phyloP scores from a whole-genome alignment of 30 jellyfish, hydroid and myxozoan species.

The Catostylus mosaicus region DNA sequence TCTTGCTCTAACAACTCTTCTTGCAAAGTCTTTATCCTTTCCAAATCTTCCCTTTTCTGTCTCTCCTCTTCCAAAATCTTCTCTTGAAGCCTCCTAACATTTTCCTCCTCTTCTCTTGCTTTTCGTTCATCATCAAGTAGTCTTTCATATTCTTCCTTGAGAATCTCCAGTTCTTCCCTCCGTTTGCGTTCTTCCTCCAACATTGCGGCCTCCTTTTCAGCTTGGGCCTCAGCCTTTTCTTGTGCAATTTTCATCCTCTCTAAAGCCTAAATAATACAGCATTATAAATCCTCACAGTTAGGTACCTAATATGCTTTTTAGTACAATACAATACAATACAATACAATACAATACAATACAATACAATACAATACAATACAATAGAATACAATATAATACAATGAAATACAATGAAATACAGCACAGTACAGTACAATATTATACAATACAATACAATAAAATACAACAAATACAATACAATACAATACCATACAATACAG shows the following conservation, averaged over 20 bases:
- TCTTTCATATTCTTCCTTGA: conserved; percentile 87
- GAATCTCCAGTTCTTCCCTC: conserved; percentile 82
- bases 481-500: too few species aligned
- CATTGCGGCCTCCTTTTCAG: conserved; percentile 92
- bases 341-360: too few species aligned
- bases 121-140: conserved; percentile 83
- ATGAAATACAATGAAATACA: too few species aligned
- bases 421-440: too few species aligned
- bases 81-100: conserved; percentile 70
- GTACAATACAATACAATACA: too few species aligned
- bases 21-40: conserved; percentile 82
- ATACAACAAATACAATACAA: too few species aligned
- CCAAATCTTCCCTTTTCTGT: conserved; percentile 83
- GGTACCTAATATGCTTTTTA: too few species aligned
- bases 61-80: conserved; percentile 85
- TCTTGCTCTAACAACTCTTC: conserved; percentile 85
- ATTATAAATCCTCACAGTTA: too few species aligned
- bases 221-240: conserved; percentile 95
- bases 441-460: too few species aligned
- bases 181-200: conserved; percentile 95
- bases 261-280: conserved; percentile 72
- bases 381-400: too few species aligned
- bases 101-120: conserved; percentile 90
- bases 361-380: too few species aligned
- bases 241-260: conserved; percentile 79